A percentile compares a stretch with the other conserved stretches of the same genome.
These are phyloP conservation scores for Entomobrya proxima DNA, from an alignment of 2,888 invertebrate genomes.

Conservation along the genomic window DNA sequence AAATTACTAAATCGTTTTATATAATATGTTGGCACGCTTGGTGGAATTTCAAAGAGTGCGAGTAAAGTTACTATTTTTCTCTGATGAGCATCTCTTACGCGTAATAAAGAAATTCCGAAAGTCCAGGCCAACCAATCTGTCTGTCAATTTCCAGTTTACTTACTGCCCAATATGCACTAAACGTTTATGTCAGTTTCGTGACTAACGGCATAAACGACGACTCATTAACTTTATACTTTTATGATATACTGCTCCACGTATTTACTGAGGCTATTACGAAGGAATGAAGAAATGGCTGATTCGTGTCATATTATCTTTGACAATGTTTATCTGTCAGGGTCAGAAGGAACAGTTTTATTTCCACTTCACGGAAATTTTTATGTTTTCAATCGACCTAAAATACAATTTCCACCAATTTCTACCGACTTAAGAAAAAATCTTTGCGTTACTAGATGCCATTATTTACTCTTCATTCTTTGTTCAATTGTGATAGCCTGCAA, in stretches of 20 bases:
- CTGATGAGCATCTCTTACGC: neutral
- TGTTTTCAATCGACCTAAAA: too few species aligned
- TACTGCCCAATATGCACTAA: constrained; percentile 22
- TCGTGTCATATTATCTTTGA: neutral
- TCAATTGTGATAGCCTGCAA: too few species aligned
- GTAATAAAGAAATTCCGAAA: neutral
- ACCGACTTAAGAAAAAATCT: too few species aligned
- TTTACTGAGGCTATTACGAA: neutral
- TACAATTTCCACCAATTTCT: too few species aligned
- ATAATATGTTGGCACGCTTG: neutral
- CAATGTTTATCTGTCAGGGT: neutral
- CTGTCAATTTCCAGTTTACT: neutral
- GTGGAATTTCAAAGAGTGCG: neutral
- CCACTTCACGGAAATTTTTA: neutral
- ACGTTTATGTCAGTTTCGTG: constrained; percentile 14
- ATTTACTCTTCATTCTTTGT: too few species aligned
- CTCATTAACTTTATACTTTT: neutral
- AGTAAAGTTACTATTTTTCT: neutral
- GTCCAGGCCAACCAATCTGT: neutral
- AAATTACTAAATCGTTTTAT: neutral
- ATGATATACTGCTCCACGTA: neutral
- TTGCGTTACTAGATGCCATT: too few species aligned
- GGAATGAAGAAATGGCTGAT: neutral
- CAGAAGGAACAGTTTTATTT: neutral
- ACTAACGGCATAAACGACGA: neutral